A percentile compares a stretch with the other conserved stretches of the same genome.
Evolutionary conservation across 2,113 vertebrate genomes (phyloP).

Genomic region (Chaenogobius annularis): DNA sequence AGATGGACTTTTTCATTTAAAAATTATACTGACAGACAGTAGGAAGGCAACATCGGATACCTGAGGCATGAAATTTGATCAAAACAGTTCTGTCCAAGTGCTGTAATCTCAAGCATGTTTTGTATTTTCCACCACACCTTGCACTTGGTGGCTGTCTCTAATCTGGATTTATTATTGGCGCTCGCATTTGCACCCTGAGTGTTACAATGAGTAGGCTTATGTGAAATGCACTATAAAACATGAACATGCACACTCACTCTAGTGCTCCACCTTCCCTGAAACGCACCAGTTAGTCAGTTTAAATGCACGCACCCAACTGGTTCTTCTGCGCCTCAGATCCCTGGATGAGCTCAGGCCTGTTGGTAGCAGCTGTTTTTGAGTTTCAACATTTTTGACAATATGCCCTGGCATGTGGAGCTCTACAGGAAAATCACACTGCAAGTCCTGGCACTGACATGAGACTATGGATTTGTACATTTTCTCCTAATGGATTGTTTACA

Average conservation of each 20-base stretch:
- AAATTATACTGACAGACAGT: neutral
- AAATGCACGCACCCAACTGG: slow-evolving; percentile 44
- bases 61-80: neutral
- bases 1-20: neutral
- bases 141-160: slow-evolving; percentile 36
- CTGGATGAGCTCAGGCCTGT: slow-evolving; percentile 67
- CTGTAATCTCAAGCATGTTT: slow-evolving; percentile 27
- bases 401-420: slow-evolving; percentile 49
- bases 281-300: slow-evolving; percentile 30
- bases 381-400: slow-evolving; percentile 49
- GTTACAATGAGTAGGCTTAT: slow-evolving; percentile 45
- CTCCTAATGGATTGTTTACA: neutral
- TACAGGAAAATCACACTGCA: slow-evolving; percentile 30
- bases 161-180: slow-evolving; percentile 56
- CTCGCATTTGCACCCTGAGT: slow-evolving; percentile 27
- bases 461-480: neutral
- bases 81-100: neutral
- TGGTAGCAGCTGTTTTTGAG: slow-evolving; percentile 61
- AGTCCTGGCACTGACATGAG: slow-evolving; percentile 16
- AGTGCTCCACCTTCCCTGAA: slow-evolving; percentile 22
- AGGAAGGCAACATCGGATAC: neutral
- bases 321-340: slow-evolving; percentile 42
- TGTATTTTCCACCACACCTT: slow-evolving; percentile 11
- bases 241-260: slow-evolving; percentile 6
- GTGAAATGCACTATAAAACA: slow-evolving; percentile 14